Evolutionary conservation across 2,113 vertebrate species (phyloP).

Genomic region (Suncus etruscus): DNA sequence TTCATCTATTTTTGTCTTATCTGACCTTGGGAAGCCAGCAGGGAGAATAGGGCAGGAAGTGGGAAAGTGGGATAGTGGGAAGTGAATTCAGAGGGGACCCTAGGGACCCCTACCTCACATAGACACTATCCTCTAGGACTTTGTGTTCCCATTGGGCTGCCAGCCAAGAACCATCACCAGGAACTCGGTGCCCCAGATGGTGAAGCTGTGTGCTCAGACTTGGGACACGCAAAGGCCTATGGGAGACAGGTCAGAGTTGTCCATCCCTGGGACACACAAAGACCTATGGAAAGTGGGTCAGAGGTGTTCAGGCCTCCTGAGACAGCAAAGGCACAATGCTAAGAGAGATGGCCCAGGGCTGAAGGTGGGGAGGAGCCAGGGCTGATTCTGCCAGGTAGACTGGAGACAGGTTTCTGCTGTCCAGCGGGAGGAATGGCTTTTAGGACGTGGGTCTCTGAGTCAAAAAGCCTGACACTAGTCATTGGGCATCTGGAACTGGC

Average conservation of each 20-base stretch:
- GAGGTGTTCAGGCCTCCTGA: no score
- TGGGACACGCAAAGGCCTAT: neutral
- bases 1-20: conserved; percentile 43
- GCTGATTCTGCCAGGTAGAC: neutral
- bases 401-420: neutral
- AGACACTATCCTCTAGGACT: neutral
- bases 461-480: neutral
- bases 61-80: neutral
- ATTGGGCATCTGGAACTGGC: neutral
- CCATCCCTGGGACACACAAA: no score
- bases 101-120: accelerated
- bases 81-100: neutral
- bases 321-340: neutral
- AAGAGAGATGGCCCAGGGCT: neutral
- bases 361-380: neutral
- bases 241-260: neutral
- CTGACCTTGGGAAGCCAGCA: neutral
- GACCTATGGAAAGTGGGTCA: no score
- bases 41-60: neutral
- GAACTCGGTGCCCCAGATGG: neutral
- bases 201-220: neutral
- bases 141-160: neutral
- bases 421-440: neutral
- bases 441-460: neutral
- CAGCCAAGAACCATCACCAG: neutral